A percentile compares a stretch with the other conserved stretches of the same genome.
These are phyloP conservation scores for Rhogogaster chlorosoma DNA, from an alignment of 2,888 invertebrate genomes.

Conservation along the genomic window DNA sequence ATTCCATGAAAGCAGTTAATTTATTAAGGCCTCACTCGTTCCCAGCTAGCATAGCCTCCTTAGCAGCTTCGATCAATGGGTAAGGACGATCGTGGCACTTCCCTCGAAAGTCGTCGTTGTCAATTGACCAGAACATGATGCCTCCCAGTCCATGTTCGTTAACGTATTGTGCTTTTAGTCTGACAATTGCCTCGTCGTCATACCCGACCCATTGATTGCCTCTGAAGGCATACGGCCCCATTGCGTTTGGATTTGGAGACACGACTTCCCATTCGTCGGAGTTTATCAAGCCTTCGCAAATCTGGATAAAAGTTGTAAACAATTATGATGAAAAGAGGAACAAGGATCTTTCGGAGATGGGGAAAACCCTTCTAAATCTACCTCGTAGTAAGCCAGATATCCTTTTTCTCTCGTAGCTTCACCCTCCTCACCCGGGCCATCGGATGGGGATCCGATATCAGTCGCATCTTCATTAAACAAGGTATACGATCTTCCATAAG, in stretches of 20 bases:
- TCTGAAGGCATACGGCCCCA: slow-evolving; percentile 94
- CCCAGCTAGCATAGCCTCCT: slow-evolving; percentile 86
- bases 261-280: slow-evolving; percentile 91
- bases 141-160: slow-evolving; percentile 92
- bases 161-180: slow-evolving; percentile 91
- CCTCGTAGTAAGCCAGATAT: slow-evolving; percentile 95
- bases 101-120: slow-evolving; percentile 97
- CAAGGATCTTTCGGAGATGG: not conserved
- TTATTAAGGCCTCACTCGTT: slow-evolving; percentile 80
- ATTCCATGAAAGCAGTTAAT: not conserved
- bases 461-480: slow-evolving; percentile 91
- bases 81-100: slow-evolving; percentile 92
- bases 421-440: slow-evolving; percentile 94
- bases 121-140: slow-evolving; percentile 96
- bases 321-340: slow-evolving; percentile 37
- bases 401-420: slow-evolving; percentile 96
- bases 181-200: slow-evolving; percentile 91
- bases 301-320: slow-evolving; percentile 79
- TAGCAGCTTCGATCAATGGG: slow-evolving; percentile 94
- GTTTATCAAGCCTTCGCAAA: slow-evolving; percentile 89
- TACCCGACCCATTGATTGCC: slow-evolving; percentile 97
- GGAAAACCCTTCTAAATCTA: slow-evolving; percentile 71
- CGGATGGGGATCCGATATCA: slow-evolving; percentile 92
- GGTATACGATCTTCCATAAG: slow-evolving; percentile 94
- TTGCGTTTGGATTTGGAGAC: slow-evolving; percentile 88